Conservation (phyloP, 2,797 vertebrate species). For the Huso huso region DNA sequence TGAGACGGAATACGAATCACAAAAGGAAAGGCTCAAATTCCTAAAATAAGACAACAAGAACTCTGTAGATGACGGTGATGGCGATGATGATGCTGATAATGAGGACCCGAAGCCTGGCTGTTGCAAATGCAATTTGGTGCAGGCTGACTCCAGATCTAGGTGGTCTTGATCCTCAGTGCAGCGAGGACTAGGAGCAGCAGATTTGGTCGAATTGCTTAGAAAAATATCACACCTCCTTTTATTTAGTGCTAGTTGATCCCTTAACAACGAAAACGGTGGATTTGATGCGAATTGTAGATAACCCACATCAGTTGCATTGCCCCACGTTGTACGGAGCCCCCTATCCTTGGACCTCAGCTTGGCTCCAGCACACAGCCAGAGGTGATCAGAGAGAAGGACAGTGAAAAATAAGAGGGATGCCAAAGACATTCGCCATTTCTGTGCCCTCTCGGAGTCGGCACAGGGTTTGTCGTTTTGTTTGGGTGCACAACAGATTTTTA, state of each 20-base stretch:
- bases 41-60: conserved; percentile 70
- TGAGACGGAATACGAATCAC: conserved; percentile 67
- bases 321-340: conserved; percentile 27
- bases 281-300: no score
- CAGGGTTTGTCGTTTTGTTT: conserved; percentile 57
- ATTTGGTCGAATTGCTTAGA: conserved; percentile 56
- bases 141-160: conserved; percentile 46
- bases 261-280: no score
- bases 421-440: conserved; percentile 71
- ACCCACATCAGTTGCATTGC: conserved; percentile 23
- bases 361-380: conserved; percentile 65
- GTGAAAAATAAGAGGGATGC: conserved; percentile 68
- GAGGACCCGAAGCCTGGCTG: conserved; percentile 52
- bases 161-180: conserved; percentile 35
- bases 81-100: conserved; percentile 44
- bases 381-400: conserved; percentile 67
- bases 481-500: conserved; percentile 58
- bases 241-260: conserved; percentile 23
- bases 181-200: conserved; percentile 36
- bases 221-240: conserved; percentile 48
- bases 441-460: conserved; percentile 66
- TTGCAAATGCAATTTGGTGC: conserved; percentile 40
- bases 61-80: conserved; percentile 60
- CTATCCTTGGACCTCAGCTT: conserved; percentile 45
- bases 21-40: conserved; percentile 75